A percentile compares a stretch with the other conserved stretches of the same genome.
Conservation (phyloP, 2,797 vertebrate genomes). For the Acanthurus tractus region DNA sequence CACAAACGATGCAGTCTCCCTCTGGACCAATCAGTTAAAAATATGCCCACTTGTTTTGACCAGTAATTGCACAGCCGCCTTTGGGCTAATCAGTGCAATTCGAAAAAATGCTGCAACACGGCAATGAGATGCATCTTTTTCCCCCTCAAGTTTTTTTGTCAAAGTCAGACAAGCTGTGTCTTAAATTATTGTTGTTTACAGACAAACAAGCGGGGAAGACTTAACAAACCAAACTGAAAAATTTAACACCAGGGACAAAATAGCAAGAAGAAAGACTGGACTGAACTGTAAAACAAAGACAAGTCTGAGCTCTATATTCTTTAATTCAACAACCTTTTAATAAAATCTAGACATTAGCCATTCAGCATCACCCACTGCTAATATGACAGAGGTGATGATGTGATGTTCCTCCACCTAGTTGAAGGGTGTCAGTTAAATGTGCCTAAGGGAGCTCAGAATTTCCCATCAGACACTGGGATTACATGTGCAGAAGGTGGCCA, state of each 20-base stretch:
- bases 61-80: slow-evolving; percentile 53
- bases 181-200: slow-evolving; percentile 15
- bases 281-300: background rate
- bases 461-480: slow-evolving; percentile 18
- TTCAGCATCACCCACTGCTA: slow-evolving; percentile 21
- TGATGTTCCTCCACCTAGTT: slow-evolving; percentile 35
- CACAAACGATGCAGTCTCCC: slow-evolving; percentile 44
- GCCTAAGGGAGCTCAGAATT: slow-evolving; percentile 20
- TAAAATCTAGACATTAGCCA: slow-evolving; percentile 27
- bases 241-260: background rate
- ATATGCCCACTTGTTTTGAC: slow-evolving; percentile 56
- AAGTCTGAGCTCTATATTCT: background rate
- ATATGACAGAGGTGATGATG: slow-evolving; percentile 52
- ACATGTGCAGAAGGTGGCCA: slow-evolving; percentile 14
- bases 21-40: slow-evolving; percentile 55
- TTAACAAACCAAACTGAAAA: slow-evolving; percentile 36
- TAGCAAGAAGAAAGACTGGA: background rate
- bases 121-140: slow-evolving; percentile 41
- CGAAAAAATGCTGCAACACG: slow-evolving; percentile 26
- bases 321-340: slow-evolving; percentile 1
- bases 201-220: background rate
- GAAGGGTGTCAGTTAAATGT: slow-evolving; percentile 48
- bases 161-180: slow-evolving; percentile 31
- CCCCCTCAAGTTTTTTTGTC: slow-evolving; percentile 58
- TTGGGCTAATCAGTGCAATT: slow-evolving; percentile 51